Evolutionary conservation across 2,888 invertebrate genomes (phyloP).

Genomic region (Pediacus dermestoides): DNA sequence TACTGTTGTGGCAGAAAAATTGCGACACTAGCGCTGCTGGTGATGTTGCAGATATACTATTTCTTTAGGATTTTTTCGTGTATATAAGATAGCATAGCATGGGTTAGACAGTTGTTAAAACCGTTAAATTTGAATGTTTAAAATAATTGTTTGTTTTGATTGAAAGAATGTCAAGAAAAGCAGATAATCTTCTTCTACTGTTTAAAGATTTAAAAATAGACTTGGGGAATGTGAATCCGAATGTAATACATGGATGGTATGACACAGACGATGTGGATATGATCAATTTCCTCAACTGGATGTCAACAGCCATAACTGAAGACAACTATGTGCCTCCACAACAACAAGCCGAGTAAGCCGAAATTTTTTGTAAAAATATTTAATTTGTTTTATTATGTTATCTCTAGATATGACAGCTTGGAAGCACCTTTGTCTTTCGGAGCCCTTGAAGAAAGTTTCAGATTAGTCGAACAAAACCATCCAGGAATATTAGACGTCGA

Average conservation of each 20-base stretch:
- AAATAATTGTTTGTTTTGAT: too few species aligned
- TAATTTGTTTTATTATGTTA: slow-evolving; percentile 2
- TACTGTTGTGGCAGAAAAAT: too few species aligned
- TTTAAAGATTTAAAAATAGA: slow-evolving; percentile 31
- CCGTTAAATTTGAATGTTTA: too few species aligned
- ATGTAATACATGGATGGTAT: slow-evolving; percentile 41
- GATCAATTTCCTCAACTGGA: slow-evolving; percentile 37
- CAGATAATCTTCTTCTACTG: slow-evolving; percentile 29
- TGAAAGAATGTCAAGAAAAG: too few species aligned
- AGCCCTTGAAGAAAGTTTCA: too few species aligned
- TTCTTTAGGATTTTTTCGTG: too few species aligned
- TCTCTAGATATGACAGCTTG: slow-evolving; percentile 25
- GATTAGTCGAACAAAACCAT: slow-evolving; percentile 29
- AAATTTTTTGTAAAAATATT: slow-evolving; percentile 2
- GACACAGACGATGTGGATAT: slow-evolving; percentile 37
- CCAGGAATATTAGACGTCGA: slow-evolving; percentile 35
- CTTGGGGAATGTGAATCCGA: slow-evolving; percentile 28
- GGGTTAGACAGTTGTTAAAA: too few species aligned
- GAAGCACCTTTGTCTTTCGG: slow-evolving; percentile 17
- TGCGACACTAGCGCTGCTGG: too few species aligned
- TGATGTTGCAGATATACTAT: too few species aligned
- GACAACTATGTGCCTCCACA: slow-evolving; percentile 34
- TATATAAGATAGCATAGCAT: too few species aligned
- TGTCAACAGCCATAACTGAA: slow-evolving; percentile 33
- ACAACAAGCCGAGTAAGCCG: slow-evolving; percentile 27